Evolutionary conservation across 2,113 vertebrate genomes (phyloP), one percentile per base, ranked within the genome.

Genomic region (Acrocephalus kingi): DNA sequence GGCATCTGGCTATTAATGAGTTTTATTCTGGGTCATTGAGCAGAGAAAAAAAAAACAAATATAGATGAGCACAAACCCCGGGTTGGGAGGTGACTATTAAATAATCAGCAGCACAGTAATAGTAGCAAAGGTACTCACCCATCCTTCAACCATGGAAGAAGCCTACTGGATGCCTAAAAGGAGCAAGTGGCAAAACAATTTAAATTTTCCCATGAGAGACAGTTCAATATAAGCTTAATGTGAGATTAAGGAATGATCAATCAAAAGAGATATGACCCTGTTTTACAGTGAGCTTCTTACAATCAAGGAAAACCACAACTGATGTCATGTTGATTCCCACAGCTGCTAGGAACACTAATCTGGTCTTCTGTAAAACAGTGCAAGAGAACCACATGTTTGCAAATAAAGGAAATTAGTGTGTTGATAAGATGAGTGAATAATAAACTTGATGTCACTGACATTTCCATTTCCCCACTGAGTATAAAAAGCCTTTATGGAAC

Each of bases 1-100:
- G 68, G 52, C 68, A 67, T 80, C 33, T 55, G 41, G 46, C 56
- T 91, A 59, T 87, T 92, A 92, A 79, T 88, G 51, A 79, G n/a
- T 77, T 85, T 48, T 71, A 24, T 86, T 80, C 64, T 3, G 59
- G 90, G 59, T 86, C 79, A 84, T 39, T 43, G 51, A 83, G 10
- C 64, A 93, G 72, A 43, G n/a, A 90, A 13, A 5, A 88, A 5
- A 88, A 67, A 93, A 90, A 84, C 55, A 96, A 94, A 93, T 62
- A 86, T 0, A 94, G 30, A 59, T 0, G 4, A 85, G 20, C 25
- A 58, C 14, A 83, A 62, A 37, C 18, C 55, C 16, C 1, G 8
- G 23, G 22, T 6, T 54, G 10, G 35, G 51, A 63, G 58, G 16
- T 41, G 13, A 49, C 28, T 88, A n/a, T 69, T 80, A 83, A 69